These are phyloP conservation scores for Myotis findleyi DNA, from an alignment of 2,797 vertebrate species.

Conservation along the genomic window DNA sequence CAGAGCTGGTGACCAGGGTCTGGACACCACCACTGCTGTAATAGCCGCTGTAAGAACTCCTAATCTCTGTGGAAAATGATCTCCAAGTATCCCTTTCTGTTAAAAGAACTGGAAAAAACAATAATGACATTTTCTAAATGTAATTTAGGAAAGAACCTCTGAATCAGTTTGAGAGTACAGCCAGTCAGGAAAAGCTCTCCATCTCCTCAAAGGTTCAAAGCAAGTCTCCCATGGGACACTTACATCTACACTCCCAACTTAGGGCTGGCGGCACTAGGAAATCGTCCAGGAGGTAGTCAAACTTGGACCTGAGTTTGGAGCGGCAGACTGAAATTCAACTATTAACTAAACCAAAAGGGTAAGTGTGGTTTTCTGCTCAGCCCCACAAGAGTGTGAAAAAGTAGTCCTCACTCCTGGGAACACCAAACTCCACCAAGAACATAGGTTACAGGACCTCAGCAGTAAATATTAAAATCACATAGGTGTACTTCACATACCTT, in stretches of 20 bases:
- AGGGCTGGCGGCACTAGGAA: background rate
- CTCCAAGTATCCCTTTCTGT: background rate
- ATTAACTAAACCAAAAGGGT: background rate
- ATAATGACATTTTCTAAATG: background rate
- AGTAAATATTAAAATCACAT: background rate
- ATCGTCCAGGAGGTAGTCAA: background rate
- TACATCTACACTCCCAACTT: background rate
- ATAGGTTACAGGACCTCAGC: background rate
- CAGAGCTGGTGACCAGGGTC: background rate
- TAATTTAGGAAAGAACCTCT: background rate
- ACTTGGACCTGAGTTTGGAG: background rate
- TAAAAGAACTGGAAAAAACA: background rate
- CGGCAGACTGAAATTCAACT: background rate
- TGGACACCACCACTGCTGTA: background rate
- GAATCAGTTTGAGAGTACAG: background rate
- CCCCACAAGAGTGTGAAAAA: background rate
- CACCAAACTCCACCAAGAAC: background rate
- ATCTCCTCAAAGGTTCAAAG: constrained; percentile 8
- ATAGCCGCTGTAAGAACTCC: background rate
- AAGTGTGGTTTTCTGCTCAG: background rate
- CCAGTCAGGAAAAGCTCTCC: background rate
- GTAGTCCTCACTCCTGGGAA: background rate
- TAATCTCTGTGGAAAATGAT: background rate
- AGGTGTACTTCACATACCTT: background rate
- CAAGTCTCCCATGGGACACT: background rate